Evolutionary conservation across 2,888 invertebrate genomes (phyloP), one percentile per base, ranked within the genome.

Genomic region (Leucophenga montana): DNA sequence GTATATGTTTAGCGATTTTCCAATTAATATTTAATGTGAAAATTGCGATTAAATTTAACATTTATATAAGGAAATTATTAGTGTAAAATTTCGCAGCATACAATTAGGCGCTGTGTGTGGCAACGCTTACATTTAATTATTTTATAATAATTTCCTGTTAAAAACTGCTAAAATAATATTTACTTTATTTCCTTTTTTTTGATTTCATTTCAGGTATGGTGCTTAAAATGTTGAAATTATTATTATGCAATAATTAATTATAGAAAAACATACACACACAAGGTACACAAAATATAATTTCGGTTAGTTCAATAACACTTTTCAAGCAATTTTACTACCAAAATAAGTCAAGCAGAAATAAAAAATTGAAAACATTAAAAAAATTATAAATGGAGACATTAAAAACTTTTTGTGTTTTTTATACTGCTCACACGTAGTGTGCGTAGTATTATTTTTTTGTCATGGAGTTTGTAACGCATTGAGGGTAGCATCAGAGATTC

Each of bases 351-450:
- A 33, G 13, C 57, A 27, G 14, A 57, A 57, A 57, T 8, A 33
- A 53, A 53, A 53, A n/a, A 53, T 8, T 18, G 1, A n/a, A 18
- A 50, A 50, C 14, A 50, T 14, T 14, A 50, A 59, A 22, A 13
- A 57, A 33, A 61, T 61, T 61, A 61, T 20, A 44, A 57, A 57
- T 9, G 27, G 27, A 27, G 61, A 61, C 61, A 61, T 61, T 44
- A 22, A 61, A 61, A 61, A 61, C 18, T 9, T 39, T 31, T 39
- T 39, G 18, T 22, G 6, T 61, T 33, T 61, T 33, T 18, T n/a
- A n/a, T n/a, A n/a, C n/a, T n/a, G n/a, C n/a, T n/a, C n/a, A n/a
- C n/a, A n/a, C n/a, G n/a, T n/a, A n/a, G n/a, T n/a, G n/a, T n/a
- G n/a, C n/a, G n/a, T n/a, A n/a, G n/a, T n/a, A n/a, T n/a, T n/a